phyloP scores from a whole-genome alignment of 2,888 invertebrate species.

The Hydroisotoma schaefferi region DNA sequence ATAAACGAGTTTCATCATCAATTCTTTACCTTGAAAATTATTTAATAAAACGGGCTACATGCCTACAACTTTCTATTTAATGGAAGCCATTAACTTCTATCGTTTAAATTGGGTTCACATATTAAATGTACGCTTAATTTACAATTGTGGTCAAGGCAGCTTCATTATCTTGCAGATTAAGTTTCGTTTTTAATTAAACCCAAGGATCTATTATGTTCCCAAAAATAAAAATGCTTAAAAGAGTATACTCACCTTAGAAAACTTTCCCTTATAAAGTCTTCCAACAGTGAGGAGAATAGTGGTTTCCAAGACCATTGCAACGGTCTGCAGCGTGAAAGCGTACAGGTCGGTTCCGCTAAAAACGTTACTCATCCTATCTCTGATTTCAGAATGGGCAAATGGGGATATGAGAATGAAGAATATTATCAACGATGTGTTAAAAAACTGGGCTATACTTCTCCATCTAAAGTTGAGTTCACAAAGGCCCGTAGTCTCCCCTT shows the following conservation, averaged over 20 bases:
- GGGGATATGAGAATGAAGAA: conserved; percentile 33
- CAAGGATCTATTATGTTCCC: no score
- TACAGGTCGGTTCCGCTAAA: conserved; percentile 44
- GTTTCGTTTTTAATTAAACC: no score
- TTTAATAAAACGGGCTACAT: no score
- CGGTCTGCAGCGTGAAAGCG: conserved; percentile 40
- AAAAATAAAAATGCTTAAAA: no score
- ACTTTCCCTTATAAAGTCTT: conserved; percentile 27
- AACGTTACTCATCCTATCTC: conserved; percentile 32
- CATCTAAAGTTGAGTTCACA: conserved; percentile 32
- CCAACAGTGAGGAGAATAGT: conserved; percentile 32
- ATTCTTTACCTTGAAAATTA: no score
- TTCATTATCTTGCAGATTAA: no score
- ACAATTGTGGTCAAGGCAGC: no score
- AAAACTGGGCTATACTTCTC: conserved; percentile 26
- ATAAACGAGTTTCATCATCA: no score
- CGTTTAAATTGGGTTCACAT: no score
- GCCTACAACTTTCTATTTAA: no score
- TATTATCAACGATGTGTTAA: conserved; percentile 26
- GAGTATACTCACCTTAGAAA: conserved; percentile 29
- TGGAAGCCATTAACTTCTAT: no score
- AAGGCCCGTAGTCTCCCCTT: conserved; percentile 11
- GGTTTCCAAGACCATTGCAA: conserved; percentile 43
- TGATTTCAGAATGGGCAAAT: conserved; percentile 35
- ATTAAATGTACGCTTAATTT: no score